Evolutionary conservation across 2,888 invertebrate genomes (phyloP).

Genomic region (Pseudoips prasinana): DNA sequence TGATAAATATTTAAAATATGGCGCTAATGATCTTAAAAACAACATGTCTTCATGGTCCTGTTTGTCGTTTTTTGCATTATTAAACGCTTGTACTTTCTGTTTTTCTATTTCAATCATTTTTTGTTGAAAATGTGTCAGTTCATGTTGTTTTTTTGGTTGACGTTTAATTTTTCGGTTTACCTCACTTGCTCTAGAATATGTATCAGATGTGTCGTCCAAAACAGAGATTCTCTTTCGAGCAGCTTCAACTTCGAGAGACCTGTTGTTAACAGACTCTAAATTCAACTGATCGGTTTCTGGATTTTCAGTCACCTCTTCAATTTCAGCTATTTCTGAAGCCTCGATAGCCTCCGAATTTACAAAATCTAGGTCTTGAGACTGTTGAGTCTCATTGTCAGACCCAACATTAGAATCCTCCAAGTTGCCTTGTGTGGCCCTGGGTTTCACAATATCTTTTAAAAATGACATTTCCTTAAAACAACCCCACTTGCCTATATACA

Average conservation of each 20-base stretch:
- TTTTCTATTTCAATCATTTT: no score
- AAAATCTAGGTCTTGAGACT: no score
- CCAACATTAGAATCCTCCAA: slow-evolving; percentile 12
- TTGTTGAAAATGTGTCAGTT: no score
- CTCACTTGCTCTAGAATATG: background rate
- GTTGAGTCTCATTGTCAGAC: slow-evolving; percentile 18
- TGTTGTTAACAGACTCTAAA: slow-evolving; percentile 2
- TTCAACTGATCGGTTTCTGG: slow-evolving; percentile 1
- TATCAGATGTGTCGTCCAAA: background rate
- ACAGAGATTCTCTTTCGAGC: background rate
- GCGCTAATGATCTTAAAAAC: no score
- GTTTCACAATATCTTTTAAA: slow-evolving; percentile 15
- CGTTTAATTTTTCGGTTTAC: background rate
- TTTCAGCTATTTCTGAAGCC: slow-evolving; percentile 10
- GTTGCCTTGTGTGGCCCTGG: slow-evolving; percentile 12
- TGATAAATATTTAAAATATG: no score
- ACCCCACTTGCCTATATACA: slow-evolving; percentile 15
- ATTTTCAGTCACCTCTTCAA: slow-evolving; percentile 7
- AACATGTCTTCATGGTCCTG: no score
- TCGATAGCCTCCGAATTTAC: slow-evolving; percentile 7
- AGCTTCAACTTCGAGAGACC: background rate
- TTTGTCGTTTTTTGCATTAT: no score
- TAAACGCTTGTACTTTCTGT: no score
- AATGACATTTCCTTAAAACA: slow-evolving; percentile 8
- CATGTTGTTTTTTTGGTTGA: no score